These are phyloP conservation scores for Scrobipalpa costella DNA, from an alignment of 2,888 invertebrate species.

Conservation along the genomic window DNA sequence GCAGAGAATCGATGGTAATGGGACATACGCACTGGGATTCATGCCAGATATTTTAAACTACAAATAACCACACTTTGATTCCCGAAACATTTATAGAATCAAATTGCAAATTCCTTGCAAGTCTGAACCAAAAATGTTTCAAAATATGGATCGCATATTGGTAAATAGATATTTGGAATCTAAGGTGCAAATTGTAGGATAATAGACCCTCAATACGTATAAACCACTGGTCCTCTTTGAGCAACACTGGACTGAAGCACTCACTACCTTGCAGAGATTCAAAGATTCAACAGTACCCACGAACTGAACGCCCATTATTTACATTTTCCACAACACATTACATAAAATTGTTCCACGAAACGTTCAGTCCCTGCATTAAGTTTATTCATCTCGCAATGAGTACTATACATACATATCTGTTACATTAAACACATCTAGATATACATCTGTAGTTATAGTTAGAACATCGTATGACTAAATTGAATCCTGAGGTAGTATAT, in stretches of 20 bases:
- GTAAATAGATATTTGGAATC: too few species aligned
- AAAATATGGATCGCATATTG: too few species aligned
- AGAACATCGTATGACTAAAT: slow-evolving; percentile 53
- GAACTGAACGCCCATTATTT: slow-evolving; percentile 40
- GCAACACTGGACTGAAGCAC: slow-evolving; percentile 64
- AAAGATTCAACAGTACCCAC: slow-evolving; percentile 46
- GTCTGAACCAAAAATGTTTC: too few species aligned
- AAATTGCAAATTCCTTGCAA: too few species aligned
- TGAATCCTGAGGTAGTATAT: slow-evolving; percentile 81
- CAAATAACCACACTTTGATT: too few species aligned
- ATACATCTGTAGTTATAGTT: slow-evolving; percentile 51
- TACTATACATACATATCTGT: slow-evolving; percentile 41
- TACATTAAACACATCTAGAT: slow-evolving; percentile 41
- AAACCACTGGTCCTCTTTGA: slow-evolving; percentile 46
- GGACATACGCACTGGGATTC: not conserved
- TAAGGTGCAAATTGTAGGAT: too few species aligned
- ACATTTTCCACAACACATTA: slow-evolving; percentile 38
- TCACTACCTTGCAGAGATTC: slow-evolving; percentile 79
- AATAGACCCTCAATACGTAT: not conserved
- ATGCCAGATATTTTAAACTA: not conserved
- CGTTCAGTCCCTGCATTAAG: slow-evolving; percentile 38
- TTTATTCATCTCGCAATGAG: slow-evolving; percentile 37
- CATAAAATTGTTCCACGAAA: slow-evolving; percentile 42
- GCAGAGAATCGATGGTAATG: slow-evolving; percentile 40
- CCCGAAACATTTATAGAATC: too few species aligned